Base-by-base conservation (phyloP, 2,888 invertebrate genomes). In the Orthosia incerta region DNA sequence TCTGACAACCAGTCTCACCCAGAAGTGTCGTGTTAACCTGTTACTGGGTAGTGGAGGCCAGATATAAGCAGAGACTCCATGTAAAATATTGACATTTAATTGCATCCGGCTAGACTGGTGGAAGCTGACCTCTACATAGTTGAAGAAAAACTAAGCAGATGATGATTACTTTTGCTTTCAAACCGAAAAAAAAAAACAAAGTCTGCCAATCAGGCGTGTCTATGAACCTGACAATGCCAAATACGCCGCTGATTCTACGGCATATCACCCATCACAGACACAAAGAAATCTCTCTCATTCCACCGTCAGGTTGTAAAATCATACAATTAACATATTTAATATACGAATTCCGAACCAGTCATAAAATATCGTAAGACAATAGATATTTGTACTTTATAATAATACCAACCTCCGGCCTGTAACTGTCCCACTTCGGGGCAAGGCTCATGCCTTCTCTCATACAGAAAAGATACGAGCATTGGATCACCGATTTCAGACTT, bases 291-390 rank as follows among this genome's bases (percentile, higher is more conserved):
- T 71, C 78, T 72, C 71, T 59, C 56, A 72, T 71, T 71, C 51
- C 57, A 68, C 60, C 45, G 67, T 46, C 31, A 60, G n/a, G 79
- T 50, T 55, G 64, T 72, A 64, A 82, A 80, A 53, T 9, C 31
- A 45, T 5, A 56, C 56, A 78, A 71, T 72, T 82, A 80, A 48
- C 61, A 72, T 79, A 80, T 73, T 69, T 79, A 68, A 83, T 83
- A 68, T 51, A 72, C 46, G 20, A 68, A 62, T 74, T 69, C 48
- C 39, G 51, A 39, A 3, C 55, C 15, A 16, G 31, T 2, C 20
- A 20, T 80, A 80, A 66, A 64, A 61, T 59, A 39, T 39, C 16
- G 13, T 31, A 56, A 70, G 56, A 80, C 80, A 83, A 73, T 74
- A 60, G 57, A 1, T 51, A 55, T 31, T 0, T n/a, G 11, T 20